Percentiles rank a stretch among this genome's conserved stretches.
phyloP scores from a whole-genome alignment of 2,797 vertebrate species.

The Vespertilio murinus region DNA sequence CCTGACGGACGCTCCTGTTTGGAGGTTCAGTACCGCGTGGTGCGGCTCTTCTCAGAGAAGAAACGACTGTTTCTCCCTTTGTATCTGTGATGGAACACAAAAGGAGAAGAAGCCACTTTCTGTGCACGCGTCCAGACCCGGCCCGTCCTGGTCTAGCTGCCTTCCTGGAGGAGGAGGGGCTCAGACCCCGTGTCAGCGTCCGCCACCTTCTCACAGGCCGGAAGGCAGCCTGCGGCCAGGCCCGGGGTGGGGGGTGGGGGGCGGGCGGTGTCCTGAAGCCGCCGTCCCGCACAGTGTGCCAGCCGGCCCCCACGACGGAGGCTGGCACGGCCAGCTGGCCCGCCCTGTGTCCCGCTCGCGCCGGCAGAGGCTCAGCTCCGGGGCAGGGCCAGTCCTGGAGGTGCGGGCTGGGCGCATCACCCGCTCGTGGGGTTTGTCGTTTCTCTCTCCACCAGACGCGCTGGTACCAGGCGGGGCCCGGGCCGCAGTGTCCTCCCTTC shows the following conservation, averaged over 20 bases:
- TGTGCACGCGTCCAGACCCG: not conserved
- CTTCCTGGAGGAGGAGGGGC: conserved; percentile 54
- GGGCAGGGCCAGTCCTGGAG: not conserved
- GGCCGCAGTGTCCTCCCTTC: not conserved
- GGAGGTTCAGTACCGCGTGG: not conserved
- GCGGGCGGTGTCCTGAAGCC: not conserved
- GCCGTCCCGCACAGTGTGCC: not conserved
- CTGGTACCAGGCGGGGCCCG: not conserved
- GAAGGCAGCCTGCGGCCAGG: not conserved
- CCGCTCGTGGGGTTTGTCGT: not conserved
- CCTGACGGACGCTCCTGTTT: not conserved
- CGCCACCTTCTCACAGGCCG: accelerated
- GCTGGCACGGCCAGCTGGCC: accelerated
- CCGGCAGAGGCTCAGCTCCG: accelerated
- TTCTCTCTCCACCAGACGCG: not conserved
- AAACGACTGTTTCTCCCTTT: not conserved
- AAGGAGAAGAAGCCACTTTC: conserved; percentile 59
- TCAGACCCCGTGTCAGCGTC: not conserved
- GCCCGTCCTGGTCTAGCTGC: conserved; percentile 55
- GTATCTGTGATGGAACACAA: not conserved
- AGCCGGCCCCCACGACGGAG: not conserved
- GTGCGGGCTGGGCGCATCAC: not conserved
- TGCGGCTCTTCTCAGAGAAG: conserved; percentile 16
- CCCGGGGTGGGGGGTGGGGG: not conserved
- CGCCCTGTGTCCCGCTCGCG: accelerated